Conservation (phyloP, 1,140 invertebrate genomes). For the Vollenhovia emeryi region DNA sequence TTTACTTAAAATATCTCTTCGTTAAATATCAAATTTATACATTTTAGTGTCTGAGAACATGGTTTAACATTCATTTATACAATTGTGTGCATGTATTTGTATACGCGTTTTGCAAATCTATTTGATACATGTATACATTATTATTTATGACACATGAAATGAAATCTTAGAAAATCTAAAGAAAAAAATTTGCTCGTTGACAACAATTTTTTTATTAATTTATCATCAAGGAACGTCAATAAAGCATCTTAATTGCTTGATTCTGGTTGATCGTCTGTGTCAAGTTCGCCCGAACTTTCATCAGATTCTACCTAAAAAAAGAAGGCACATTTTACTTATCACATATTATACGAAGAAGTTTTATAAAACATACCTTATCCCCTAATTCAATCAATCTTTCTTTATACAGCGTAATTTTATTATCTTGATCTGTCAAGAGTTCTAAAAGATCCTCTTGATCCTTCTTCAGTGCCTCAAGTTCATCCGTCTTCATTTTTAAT, state of each 20-base stretch:
- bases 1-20: conserved; percentile 21
- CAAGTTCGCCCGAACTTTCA: conserved; percentile 81
- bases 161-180: conserved; percentile 21
- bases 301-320: conserved; percentile 80
- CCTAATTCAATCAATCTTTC: conserved; percentile 89
- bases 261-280: conserved; percentile 80
- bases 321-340: background rate
- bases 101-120: conserved; percentile 46
- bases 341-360: background rate
- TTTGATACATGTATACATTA: conserved; percentile 22
- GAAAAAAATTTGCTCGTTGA: background rate
- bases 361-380: conserved; percentile 85
- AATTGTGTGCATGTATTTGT: conserved; percentile 30
- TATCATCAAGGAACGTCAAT: background rate
- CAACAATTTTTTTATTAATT: conserved; percentile 13
- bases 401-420: conserved; percentile 90
- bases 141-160: conserved; percentile 4
- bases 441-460: conserved; percentile 97
- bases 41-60: background rate
- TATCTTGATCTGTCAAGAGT: conserved; percentile 93
- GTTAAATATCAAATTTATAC: background rate
- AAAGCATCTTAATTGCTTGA: conserved; percentile 73
- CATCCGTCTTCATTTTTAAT: conserved; percentile 83
- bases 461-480: conserved; percentile 91
- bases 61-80: background rate